These are phyloP conservation scores for Spatulosminthurus flaviceps DNA, from an alignment of 2,888 invertebrate species.

Conservation along the genomic window DNA sequence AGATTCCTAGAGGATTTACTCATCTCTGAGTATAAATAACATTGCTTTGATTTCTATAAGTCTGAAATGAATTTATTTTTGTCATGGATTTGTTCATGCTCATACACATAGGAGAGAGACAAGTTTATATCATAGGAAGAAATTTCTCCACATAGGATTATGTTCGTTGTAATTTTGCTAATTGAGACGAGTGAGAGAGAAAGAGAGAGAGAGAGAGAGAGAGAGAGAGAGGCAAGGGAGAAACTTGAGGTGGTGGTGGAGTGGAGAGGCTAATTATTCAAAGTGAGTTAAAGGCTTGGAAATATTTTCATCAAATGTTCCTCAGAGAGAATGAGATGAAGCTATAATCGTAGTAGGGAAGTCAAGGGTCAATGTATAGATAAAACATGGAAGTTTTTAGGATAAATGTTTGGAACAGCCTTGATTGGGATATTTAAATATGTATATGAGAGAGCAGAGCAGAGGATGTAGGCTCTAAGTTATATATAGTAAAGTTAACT, in stretches of 20 bases:
- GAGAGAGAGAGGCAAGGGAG: neutral
- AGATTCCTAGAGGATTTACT: neutral
- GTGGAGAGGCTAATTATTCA: slow-evolving; percentile 5
- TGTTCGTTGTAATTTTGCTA: slow-evolving; percentile 23
- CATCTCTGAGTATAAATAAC: neutral
- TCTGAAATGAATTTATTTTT: neutral
- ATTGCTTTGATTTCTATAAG: neutral
- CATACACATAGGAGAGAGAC: no score
- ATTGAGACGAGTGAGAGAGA: neutral
- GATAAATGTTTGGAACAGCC: no score
- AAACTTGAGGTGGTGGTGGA: neutral
- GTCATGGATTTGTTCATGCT: neutral
- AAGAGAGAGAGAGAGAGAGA: slow-evolving; percentile 1
- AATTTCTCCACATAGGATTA: neutral
- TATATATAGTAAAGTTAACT: no score
- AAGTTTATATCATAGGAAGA: neutral
- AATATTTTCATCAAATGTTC: slow-evolving; percentile 27
- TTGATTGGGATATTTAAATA: no score
- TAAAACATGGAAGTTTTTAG: neutral
- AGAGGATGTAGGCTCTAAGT: no score
- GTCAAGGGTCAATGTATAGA: slow-evolving; percentile 33
- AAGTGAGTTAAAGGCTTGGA: slow-evolving; percentile 19
- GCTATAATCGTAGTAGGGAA: slow-evolving; percentile 14
- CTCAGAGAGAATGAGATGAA: neutral
- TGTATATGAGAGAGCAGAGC: no score